These are phyloP conservation scores for Serrognathus titanus DNA, from an alignment of 2,888 invertebrate species.

Conservation along the genomic window DNA sequence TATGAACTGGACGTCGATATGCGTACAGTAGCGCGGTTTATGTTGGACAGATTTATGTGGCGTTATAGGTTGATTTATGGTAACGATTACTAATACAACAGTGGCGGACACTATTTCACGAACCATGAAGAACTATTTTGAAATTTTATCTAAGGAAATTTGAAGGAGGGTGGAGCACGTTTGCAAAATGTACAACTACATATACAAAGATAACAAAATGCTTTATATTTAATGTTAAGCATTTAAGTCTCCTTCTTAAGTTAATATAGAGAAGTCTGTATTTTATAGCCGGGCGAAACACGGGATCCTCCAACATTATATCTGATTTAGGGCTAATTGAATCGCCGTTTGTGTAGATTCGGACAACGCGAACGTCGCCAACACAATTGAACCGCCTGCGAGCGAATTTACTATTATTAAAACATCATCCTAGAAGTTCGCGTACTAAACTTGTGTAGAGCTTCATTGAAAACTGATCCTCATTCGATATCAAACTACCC, in stretches of 20 bases:
- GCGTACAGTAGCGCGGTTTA: conserved; percentile 11
- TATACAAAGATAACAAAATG: too few relatives aligned
- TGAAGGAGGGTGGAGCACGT: too few relatives aligned
- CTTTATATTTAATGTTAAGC: too few relatives aligned
- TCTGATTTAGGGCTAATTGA: conserved; percentile 34
- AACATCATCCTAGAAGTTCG: conserved; percentile 26
- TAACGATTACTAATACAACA: conserved; percentile 17
- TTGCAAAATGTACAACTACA: too few relatives aligned
- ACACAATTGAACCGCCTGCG: conserved; percentile 28
- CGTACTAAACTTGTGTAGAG: conserved; percentile 26
- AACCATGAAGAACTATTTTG: conserved; percentile 3
- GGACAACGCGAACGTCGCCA: conserved; percentile 24
- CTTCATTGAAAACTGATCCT: conserved; percentile 33
- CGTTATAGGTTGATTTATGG: conserved; percentile 20
- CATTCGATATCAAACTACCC: conserved; percentile 26
- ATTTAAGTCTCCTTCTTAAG: too few relatives aligned
- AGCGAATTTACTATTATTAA: conserved; percentile 36
- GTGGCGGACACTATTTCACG: conserved; percentile 11
- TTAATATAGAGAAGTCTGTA: too few relatives aligned
- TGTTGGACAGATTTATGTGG: conserved; percentile 20
- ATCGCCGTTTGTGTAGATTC: conserved; percentile 22
- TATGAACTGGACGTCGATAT: neutral
- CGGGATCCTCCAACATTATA: conserved; percentile 25
- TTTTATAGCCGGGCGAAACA: conserved; percentile 22
- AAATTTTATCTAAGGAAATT: too few relatives aligned